Evolutionary conservation across 1,140 invertebrate genomes (phyloP), one percentile per base, ranked within the genome.

Genomic region (Drosophila neocordata): DNA sequence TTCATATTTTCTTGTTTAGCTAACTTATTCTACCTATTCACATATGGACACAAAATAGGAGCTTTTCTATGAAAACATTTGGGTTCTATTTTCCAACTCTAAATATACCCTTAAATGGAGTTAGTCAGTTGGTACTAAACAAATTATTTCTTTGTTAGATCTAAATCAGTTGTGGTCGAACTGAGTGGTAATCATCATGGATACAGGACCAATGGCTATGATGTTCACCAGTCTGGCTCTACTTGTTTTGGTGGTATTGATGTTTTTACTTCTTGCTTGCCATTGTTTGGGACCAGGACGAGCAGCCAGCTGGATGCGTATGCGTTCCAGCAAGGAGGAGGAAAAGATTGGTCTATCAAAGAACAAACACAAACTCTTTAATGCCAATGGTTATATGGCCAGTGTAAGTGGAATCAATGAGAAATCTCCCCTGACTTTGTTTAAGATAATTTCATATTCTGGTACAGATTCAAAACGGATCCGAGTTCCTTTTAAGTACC

Each of bases 321-420:
- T 95, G 69, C 91, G 92, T 51, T 94, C 94, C 35, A 93, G 93
- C 64, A 92, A 92, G 61, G 94, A 95, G 77, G 94, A 95, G 85
- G 94, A 95, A 83, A 95, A 94, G 85, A 93, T 93, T 41, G 92
- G 92, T 2, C 89, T 94, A 20, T 95, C 94, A 18, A 92, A 93
- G 91, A 80, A 82, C 66, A 82, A 73, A 77, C 81, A 93, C 92
- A 77, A 93, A 93, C 75, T 94, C 92, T 91, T 91, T 77, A 94
- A 94, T 77, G 93, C 93, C 31, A 94, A 94, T 79, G 94, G 94
- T 66, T 95, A 94, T 81, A 92, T 95, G 92, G 94, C 95, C 74
- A 93, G 93, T 57, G 82, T 87, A 27, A 78, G 82, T 92, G 34
- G 13, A 11, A 15, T 11, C 12, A 22, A 11, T 31, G 20, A 7